Evolutionary conservation across 2,888 invertebrate genomes (phyloP), one percentile per base, ranked within the genome.

Genomic region (Strigamia maritima): DNA sequence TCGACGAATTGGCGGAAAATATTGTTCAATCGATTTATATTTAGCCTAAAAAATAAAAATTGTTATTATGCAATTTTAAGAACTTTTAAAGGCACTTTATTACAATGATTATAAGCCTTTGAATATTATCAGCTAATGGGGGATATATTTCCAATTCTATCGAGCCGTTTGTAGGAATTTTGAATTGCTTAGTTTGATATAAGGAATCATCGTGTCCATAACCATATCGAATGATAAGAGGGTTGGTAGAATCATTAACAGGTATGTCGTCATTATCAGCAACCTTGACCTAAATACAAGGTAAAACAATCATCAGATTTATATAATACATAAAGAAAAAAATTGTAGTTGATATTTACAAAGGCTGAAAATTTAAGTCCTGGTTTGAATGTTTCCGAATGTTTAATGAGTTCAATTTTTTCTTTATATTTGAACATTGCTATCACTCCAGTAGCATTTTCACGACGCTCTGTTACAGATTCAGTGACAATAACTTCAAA

Each of bases 401-500:
- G 92, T 83, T 92, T 91, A 24, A 95, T 90, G 78, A 94, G 88
- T 80, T 92, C 90, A 87, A 95, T 89, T 82, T 91, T 90, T 83
- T 93, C 92, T 81, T 91, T 90, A 84, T 93, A 90, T 79, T 91
- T 91, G 86, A 94, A 95, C 8, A 97, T 86, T 79, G 91, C 89
- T 49, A 95, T 88, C 81, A 92, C 89, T 1, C 91, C 88, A 0
- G 92, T 90, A 19, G 92, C 91, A 84, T 94, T 94, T 84, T 96
- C 93, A 82, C 92, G 90, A 77, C 95, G 90, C 19, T 93, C 90
- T 1, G 97, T 97, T 82, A 95, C 89, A 79, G 91, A 91, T 88
- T 98, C 98, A 85, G 96, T 95, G 2, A 98, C 91, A 7, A 93
- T 92, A 0, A 95, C 97, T 84, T 95, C 92, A 76, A 97, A 90